Evolutionary conservation across 2,797 vertebrate genomes (phyloP).

Genomic region (Eulemur coronatus): DNA sequence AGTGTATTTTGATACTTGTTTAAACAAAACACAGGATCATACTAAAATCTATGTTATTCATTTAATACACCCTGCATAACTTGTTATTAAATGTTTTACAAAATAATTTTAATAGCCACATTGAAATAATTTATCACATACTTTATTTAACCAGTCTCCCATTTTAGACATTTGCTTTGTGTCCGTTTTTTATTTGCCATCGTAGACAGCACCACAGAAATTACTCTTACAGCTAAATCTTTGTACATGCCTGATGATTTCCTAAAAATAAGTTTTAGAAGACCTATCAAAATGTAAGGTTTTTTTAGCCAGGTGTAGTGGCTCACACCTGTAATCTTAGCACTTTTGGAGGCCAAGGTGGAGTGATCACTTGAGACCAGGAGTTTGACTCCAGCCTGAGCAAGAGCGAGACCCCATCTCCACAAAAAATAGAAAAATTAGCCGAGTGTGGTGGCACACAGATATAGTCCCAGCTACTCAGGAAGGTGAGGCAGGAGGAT

Average conservation of each 20-base stretch:
- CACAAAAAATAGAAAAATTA: no score
- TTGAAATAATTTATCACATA: not conserved
- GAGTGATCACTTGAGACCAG: not conserved
- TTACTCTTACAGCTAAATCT: not conserved
- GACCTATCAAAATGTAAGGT: not conserved
- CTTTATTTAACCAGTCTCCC: constrained; percentile 5
- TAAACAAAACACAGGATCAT: not conserved
- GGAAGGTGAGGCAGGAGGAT: no score
- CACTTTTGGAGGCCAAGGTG: not conserved
- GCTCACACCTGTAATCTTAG: not conserved
- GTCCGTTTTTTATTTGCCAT: not conserved
- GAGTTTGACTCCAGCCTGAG: no score
- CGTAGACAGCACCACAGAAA: not conserved
- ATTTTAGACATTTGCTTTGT: not conserved
- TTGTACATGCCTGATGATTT: constrained; percentile 12
- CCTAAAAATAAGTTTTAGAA: constrained; percentile 25
- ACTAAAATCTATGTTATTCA: not conserved
- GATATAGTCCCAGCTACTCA: no score
- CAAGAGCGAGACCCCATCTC: no score
- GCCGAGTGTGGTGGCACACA: no score
- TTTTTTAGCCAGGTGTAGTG: not conserved
- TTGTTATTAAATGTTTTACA: constrained; percentile 13
- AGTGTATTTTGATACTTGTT: constrained; percentile 18
- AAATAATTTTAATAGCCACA: constrained; percentile 14
- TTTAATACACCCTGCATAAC: not conserved